phyloP scores from a whole-genome alignment of 2,113 vertebrate species.

The Pagrus major region DNA sequence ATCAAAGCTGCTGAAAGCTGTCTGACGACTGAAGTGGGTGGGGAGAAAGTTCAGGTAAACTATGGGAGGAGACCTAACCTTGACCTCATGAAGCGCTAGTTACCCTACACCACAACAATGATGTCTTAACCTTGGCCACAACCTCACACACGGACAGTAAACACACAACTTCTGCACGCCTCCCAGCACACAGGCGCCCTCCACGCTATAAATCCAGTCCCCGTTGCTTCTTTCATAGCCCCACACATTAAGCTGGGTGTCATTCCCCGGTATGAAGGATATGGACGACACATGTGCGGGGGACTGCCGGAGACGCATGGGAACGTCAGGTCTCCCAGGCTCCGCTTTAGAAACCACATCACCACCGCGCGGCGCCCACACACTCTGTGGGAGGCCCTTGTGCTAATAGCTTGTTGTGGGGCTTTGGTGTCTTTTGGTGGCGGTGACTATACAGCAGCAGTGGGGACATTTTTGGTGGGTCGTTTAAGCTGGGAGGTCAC shows the following conservation, averaged over 20 bases:
- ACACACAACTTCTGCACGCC: slow-evolving; percentile 58
- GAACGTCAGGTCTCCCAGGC: slow-evolving; percentile 84
- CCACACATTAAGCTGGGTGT: slow-evolving; percentile 68
- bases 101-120: slow-evolving; percentile 63
- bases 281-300: slow-evolving; percentile 80
- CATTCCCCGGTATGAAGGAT: slow-evolving; percentile 60
- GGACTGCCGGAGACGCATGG: slow-evolving; percentile 82
- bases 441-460: slow-evolving; percentile 8
- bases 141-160: slow-evolving; percentile 65
- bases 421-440: slow-evolving; percentile 56
- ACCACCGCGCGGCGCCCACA: slow-evolving; percentile 65
- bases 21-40: slow-evolving; percentile 43
- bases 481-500: slow-evolving; percentile 81
- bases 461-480: slow-evolving; percentile 68
- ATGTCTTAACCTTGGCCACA: slow-evolving; percentile 66
- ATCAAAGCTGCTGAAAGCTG: slow-evolving; percentile 68
- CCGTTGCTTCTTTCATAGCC: slow-evolving; percentile 65
- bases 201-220: slow-evolving; percentile 70
- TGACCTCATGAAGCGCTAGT: slow-evolving; percentile 67
- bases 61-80: slow-evolving; percentile 62
- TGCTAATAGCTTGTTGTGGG: slow-evolving; percentile 65
- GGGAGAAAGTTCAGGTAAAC: slow-evolving; percentile 68
- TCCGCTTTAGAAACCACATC: slow-evolving; percentile 85
- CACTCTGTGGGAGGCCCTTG: slow-evolving; percentile 64
- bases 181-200: slow-evolving; percentile 59